A percentile compares a stretch with the other conserved stretches of the same genome.
Evolutionary conservation across 2,888 invertebrate species (phyloP).

Genomic region (Willowsia nigromaculata): DNA sequence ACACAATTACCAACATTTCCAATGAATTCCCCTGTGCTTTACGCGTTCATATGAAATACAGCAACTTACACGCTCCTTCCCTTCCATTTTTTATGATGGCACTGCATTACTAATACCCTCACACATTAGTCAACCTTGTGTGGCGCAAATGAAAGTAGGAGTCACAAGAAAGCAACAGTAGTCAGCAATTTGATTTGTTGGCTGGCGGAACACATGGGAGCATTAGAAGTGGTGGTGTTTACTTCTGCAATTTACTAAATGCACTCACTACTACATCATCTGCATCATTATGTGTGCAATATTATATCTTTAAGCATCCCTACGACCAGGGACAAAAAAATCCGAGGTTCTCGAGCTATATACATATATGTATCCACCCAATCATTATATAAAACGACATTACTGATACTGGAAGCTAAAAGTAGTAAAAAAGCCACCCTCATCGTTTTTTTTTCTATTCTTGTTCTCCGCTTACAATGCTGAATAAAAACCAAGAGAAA

Average conservation of each 20-base stretch:
- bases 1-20: not conserved
- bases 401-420: not conserved
- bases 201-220: constrained; percentile 26
- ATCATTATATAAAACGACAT: not conserved
- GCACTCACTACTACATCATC: constrained; percentile 54
- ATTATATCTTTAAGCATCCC: not conserved
- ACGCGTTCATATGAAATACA: not conserved
- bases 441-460: constrained; percentile 20
- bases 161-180: constrained; percentile 23
- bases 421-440: constrained; percentile 61
- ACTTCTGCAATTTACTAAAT: constrained; percentile 62
- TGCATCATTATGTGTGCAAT: constrained; percentile 47
- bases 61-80: not conserved
- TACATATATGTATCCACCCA: not conserved
- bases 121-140: constrained; percentile 49
- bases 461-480: not conserved
- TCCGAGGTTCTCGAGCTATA: not conserved
- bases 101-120: constrained; percentile 32
- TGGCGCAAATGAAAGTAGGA: constrained; percentile 55
- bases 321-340: not conserved
- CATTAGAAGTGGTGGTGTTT: constrained; percentile 8
- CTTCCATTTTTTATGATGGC: constrained; percentile 36
- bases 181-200: constrained; percentile 59
- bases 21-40: constrained; percentile 47
- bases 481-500: not conserved